Percentiles rank a stretch among this genome's conserved stretches.
phyloP scores from a whole-genome alignment of 92 coral and sea anemone genomes.

The Palythoa heliodiscus region DNA sequence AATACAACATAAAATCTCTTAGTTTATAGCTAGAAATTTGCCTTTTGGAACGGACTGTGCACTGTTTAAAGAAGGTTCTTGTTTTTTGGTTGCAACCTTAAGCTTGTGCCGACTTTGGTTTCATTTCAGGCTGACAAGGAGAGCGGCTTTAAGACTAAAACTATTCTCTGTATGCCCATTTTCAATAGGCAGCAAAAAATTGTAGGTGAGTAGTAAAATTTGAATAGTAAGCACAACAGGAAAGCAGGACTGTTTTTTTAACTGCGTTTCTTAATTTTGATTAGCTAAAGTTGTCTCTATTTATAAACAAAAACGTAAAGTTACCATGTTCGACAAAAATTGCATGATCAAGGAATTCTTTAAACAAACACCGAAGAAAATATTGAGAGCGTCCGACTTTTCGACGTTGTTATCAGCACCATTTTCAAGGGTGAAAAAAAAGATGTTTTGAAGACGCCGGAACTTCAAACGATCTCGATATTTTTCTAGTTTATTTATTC shows the following conservation, averaged over 20 bases:
- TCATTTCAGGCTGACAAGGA: conserved; percentile 75
- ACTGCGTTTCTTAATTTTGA: background rate
- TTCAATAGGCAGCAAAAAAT: conserved; percentile 75
- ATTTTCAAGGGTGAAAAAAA: too few species aligned
- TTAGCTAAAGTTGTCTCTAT: background rate
- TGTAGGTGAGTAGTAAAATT: conserved; percentile 64
- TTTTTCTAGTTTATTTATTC: too few species aligned
- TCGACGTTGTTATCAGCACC: too few species aligned
- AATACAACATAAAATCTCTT: too few species aligned
- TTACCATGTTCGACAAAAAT: background rate
- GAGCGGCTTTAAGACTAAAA: conserved; percentile 83
- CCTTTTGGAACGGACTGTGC: too few species aligned
- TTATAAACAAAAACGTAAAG: background rate
- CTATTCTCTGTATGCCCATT: conserved; percentile 94
- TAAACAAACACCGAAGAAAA: too few species aligned
- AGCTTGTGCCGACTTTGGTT: background rate
- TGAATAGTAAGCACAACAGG: background rate
- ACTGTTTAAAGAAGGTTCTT: too few species aligned
- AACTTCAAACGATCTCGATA: too few species aligned
- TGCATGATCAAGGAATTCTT: background rate
- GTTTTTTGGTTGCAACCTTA: too few species aligned
- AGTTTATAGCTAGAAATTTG: too few species aligned
- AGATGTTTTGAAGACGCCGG: too few species aligned
- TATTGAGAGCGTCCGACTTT: too few species aligned
- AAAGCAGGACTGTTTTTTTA: background rate